A percentile compares a stretch with the other conserved stretches of the same genome.
These are phyloP conservation scores for Myodes glareolus DNA, from an alignment of 2,113 vertebrate genomes.

Conservation along the genomic window DNA sequence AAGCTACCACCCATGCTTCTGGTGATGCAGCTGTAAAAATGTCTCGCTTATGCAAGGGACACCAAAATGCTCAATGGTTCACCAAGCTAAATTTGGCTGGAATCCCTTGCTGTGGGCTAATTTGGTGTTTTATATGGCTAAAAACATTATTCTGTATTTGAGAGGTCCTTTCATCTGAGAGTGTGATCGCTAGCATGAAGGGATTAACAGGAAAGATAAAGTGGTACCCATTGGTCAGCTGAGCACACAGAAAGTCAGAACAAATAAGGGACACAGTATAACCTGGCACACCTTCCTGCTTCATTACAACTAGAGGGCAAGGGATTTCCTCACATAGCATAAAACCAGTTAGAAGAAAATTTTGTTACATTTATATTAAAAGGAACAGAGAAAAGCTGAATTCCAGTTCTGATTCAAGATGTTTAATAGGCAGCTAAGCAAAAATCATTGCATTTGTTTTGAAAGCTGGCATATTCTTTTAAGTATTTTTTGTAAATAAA, in stretches of 20 bases:
- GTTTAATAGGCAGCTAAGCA: background rate
- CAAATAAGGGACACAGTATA: background rate
- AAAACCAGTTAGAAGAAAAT: background rate
- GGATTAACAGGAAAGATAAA: slow-evolving; percentile 12
- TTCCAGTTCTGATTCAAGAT: background rate
- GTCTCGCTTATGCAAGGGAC: background rate
- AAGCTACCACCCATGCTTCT: too few species aligned
- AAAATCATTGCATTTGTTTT: background rate
- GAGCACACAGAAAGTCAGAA: background rate
- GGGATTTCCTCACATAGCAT: background rate
- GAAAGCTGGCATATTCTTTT: background rate
- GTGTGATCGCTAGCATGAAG: background rate
- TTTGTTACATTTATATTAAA: background rate
- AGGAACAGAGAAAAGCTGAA: background rate
- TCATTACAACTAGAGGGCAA: background rate
- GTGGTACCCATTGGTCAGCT: background rate
- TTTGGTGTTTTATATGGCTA: background rate
- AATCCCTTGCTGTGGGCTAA: background rate
- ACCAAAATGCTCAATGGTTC: background rate
- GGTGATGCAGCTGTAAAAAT: background rate
- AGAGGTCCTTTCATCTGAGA: background rate
- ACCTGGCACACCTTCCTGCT: background rate
- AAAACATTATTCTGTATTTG: background rate
- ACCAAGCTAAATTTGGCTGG: background rate
- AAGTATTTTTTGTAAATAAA: background rate